These are phyloP conservation scores for Endotricha flammealis DNA, from an alignment of 2,888 invertebrate genomes.

Conservation along the genomic window DNA sequence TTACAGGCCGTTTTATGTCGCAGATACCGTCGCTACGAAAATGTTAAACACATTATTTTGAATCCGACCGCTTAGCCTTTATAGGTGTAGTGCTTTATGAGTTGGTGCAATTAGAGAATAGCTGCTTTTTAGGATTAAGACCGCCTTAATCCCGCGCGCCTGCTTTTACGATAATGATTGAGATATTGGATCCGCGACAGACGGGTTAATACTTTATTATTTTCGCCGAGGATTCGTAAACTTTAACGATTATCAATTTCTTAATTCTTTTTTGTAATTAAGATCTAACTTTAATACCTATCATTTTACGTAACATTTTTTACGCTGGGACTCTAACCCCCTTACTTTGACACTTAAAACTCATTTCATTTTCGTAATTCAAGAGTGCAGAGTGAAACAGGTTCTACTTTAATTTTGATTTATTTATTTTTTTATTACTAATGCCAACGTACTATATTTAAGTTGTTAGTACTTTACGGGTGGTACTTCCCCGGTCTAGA, in stretches of 20 bases:
- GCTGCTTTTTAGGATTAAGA: conserved; percentile 68
- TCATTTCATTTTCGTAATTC: no score
- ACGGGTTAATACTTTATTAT: conserved; percentile 13
- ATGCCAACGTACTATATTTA: no score
- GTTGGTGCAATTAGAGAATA: conserved; percentile 68
- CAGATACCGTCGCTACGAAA: conserved; percentile 73
- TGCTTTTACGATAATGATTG: conserved; percentile 58
- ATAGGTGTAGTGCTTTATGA: conserved; percentile 72
- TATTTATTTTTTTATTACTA: no score
- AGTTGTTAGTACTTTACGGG: no score
- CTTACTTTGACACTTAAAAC: no score
- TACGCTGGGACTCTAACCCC: no score
- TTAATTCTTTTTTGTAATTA: neutral
- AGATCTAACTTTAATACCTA: no score
- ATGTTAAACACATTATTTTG: conserved; percentile 76
- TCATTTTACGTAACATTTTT: no score
- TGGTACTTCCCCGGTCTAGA: no score
- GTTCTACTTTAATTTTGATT: no score
- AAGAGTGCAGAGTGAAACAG: no score
- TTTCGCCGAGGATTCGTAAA: conserved; percentile 1
- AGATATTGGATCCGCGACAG: conserved; percentile 41
- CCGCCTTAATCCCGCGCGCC: conserved; percentile 39
- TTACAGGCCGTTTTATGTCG: conserved; percentile 77
- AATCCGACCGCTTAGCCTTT: conserved; percentile 76
- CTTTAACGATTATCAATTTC: conserved; percentile 14